A percentile compares a stretch with the other conserved stretches of the same genome.
Conservation (phyloP, 2,113 vertebrate genomes). For the Psittacara wagleri region DNA sequence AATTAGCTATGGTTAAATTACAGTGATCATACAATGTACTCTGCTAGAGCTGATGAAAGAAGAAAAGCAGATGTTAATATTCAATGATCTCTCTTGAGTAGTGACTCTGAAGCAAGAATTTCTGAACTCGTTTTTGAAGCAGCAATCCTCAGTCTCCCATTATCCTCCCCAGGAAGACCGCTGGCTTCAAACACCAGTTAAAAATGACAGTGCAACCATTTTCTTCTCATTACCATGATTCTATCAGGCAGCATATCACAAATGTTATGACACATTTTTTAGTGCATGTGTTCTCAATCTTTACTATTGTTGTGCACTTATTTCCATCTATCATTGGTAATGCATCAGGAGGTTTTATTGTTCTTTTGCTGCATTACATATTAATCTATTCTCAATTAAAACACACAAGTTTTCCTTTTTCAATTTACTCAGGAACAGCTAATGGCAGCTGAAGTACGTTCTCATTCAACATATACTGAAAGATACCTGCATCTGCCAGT, state of each 20-base stretch:
- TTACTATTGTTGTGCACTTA: background rate
- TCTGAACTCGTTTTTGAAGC: background rate
- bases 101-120: background rate
- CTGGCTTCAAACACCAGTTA: background rate
- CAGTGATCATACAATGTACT: background rate
- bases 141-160: background rate
- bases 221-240: background rate
- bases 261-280: rapidly evolving
- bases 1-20: conserved; percentile 62
- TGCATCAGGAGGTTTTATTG: background rate
- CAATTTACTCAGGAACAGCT: background rate
- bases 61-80: conserved; percentile 15
- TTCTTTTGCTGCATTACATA: background rate
- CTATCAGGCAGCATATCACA: background rate
- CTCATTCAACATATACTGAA: background rate
- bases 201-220: background rate
- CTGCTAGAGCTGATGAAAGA: background rate
- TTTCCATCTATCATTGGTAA: background rate
- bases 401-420: background rate
- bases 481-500: background rate
- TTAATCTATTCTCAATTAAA: background rate
- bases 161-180: background rate
- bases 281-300: background rate
- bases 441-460: background rate
- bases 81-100: background rate